These are phyloP conservation scores for Caranx melampygus DNA, from an alignment of 2,113 vertebrate genomes.

Conservation along the genomic window DNA sequence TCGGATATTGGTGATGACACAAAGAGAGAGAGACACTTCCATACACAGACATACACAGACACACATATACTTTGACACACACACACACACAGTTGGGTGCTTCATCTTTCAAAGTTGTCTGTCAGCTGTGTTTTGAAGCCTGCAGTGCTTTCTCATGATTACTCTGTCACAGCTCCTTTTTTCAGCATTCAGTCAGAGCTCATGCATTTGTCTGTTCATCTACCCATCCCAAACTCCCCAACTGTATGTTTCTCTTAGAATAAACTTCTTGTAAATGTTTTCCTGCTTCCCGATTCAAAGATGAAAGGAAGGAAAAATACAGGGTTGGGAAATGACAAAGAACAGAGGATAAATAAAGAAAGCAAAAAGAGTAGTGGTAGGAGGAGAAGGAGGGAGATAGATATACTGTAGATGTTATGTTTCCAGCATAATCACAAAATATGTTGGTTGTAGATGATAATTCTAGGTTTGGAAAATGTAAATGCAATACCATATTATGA, in stretches of 20 bases:
- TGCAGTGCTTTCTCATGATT: constrained; percentile 72
- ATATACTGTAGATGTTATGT: constrained; percentile 57
- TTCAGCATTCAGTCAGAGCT: constrained; percentile 69
- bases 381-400: constrained; percentile 64
- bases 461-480: constrained; percentile 64
- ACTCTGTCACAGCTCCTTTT: constrained; percentile 69
- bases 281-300: constrained; percentile 19
- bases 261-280: constrained; percentile 49
- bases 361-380: constrained; percentile 49
- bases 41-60: neutral
- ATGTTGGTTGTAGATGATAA: constrained; percentile 56
- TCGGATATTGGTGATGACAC: constrained; percentile 22
- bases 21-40: constrained; percentile 4
- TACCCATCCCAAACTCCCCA: constrained; percentile 28
- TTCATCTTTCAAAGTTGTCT: constrained; percentile 66
- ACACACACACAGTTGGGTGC: constrained; percentile 7
- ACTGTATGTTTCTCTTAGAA: constrained; percentile 21
- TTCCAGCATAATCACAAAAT: constrained; percentile 60
- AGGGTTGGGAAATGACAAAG: constrained; percentile 7
- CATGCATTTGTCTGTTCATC: constrained; percentile 60
- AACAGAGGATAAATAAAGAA: constrained; percentile 44
- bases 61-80: neutral
- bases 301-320: constrained; percentile 37
- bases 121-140: constrained; percentile 60
- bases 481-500: constrained; percentile 64